These are phyloP conservation scores for Neuroterus valhalla DNA, from an alignment of 1,140 invertebrate species.

Conservation along the genomic window DNA sequence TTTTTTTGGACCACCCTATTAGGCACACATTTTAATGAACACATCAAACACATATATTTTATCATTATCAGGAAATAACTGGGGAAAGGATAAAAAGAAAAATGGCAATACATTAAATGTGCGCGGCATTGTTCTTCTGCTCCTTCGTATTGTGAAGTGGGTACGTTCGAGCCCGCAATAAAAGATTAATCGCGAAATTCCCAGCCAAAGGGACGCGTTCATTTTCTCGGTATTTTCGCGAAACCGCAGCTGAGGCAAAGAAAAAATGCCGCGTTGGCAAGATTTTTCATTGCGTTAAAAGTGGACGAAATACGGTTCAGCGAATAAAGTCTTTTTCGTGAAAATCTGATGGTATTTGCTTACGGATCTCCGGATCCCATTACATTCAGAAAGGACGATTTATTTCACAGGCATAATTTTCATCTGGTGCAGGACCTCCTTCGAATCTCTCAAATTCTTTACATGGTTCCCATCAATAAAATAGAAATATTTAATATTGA, in stretches of 20 bases:
- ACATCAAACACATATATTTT: background rate
- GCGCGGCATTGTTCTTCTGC: constrained; percentile 27
- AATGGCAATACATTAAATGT: constrained; percentile 32
- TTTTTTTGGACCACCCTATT: too few species aligned
- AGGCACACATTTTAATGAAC: background rate
- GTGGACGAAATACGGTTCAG: constrained; percentile 13
- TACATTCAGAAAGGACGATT: too few species aligned
- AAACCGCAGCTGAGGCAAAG: constrained; percentile 5
- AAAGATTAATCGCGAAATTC: constrained; percentile 31
- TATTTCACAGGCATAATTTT: too few species aligned
- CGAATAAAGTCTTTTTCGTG: constrained; percentile 7
- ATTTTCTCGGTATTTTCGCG: constrained; percentile 22
- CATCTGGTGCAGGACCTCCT: too few species aligned
- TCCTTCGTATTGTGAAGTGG: constrained; percentile 15
- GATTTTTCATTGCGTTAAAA: constrained; percentile 26
- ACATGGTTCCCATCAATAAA: too few species aligned
- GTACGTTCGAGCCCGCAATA: constrained; percentile 25
- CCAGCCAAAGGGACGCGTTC: constrained; percentile 24
- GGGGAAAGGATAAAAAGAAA: constrained; percentile 6
- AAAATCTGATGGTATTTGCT: constrained; percentile 16
- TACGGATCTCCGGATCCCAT: background rate
- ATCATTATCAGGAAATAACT: constrained; percentile 18
- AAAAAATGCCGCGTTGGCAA: constrained; percentile 21
- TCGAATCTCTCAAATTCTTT: too few species aligned
- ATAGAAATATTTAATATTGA: too few species aligned